Evolutionary conservation across 37 sponge, comb jelly and placozoan genomes (phyloP), one percentile per base, ranked within the genome.

Genomic region (Petrosia ficiformis): DNA sequence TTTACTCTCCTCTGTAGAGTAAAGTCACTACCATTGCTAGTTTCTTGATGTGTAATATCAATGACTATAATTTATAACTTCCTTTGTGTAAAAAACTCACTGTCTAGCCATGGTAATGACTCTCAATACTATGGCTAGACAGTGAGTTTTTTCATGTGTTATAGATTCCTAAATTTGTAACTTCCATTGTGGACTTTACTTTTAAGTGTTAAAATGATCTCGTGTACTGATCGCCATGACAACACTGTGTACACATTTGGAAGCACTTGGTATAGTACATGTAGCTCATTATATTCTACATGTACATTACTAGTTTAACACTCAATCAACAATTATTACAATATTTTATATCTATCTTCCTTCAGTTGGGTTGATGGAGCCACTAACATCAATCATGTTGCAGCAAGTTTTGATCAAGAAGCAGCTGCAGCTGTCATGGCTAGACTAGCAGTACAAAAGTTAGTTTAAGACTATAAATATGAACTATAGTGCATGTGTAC

Each of bases 351-450:
- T n/a, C n/a, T n/a, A n/a, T n/a, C 28, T 39, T 26, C 73, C 3
- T 42, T 28, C 59, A 96, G 97, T 35, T 97, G 93, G 93, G 94
- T 87, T n/a, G 97, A 97, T 82, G 89, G 88, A 33, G 86, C 89
- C 3, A 86, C 94, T 10, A 91, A 86, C 57, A 72, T 89, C 25
- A 77, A 79, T 22, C 89, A 93, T 67, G 82, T 99, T 2, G 63
- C 86, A 1, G 91, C 87, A 43, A 87, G 96, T 35, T 99, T 95
- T 86, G 99, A 99, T 74, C 99, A 99, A 76, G 99, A 99, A 71
- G 57, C 74, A 8, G 86, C 94, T 59, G 96, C 99, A 2, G 99
- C 88, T 26, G 67, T 93, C 41, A 83, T 99, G 90, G 96, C 99
- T 0, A 69, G 99, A 24, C 86, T 95, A 67, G 99, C 96, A 0